Evolutionary conservation across 2,888 invertebrate species (phyloP).

Genomic region (Empis stercorea): DNA sequence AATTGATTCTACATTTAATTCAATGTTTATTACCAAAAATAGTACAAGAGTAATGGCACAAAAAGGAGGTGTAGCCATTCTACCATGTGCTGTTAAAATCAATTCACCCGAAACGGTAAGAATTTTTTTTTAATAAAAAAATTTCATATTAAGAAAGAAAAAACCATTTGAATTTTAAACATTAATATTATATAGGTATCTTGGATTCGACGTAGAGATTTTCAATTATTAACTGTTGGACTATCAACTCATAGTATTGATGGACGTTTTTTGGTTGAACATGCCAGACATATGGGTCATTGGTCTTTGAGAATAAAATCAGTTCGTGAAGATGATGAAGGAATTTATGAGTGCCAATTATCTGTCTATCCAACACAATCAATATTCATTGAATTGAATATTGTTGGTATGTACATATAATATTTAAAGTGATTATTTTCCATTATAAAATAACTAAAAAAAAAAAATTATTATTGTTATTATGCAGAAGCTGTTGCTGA

Average conservation of each 20-base stretch:
- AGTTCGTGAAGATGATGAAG: slow-evolving; percentile 34
- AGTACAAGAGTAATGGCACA: slow-evolving; percentile 34
- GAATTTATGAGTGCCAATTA: slow-evolving; percentile 51
- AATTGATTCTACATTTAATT: neutral
- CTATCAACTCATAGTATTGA: slow-evolving; percentile 49
- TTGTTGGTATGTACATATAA: slow-evolving; percentile 43
- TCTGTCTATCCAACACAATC: slow-evolving; percentile 53
- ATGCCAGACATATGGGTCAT: slow-evolving; percentile 45
- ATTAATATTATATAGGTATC: slow-evolving; percentile 42
- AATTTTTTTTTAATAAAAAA: too few relatives aligned
- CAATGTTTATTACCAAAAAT: slow-evolving; percentile 31
- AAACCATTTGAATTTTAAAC: too few relatives aligned
- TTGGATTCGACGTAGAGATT: slow-evolving; percentile 53
- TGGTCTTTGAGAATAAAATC: slow-evolving; percentile 41
- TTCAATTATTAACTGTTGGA: slow-evolving; percentile 50
- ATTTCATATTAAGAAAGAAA: too few relatives aligned
- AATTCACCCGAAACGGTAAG: slow-evolving; percentile 36
- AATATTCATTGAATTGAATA: slow-evolving; percentile 48
- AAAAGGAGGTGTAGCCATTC: slow-evolving; percentile 33
- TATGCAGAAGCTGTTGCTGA: slow-evolving; percentile 34
- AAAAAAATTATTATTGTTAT: neutral
- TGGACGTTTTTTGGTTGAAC: slow-evolving; percentile 49
- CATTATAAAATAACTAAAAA: too few relatives aligned
- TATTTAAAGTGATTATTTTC: neutral
- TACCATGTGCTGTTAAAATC: slow-evolving; percentile 34